Percentiles rank a stretch among this genome's conserved stretches.
These are phyloP conservation scores for Meliscaeva auricollis DNA, from an alignment of 2,888 invertebrate genomes.

Conservation along the genomic window DNA sequence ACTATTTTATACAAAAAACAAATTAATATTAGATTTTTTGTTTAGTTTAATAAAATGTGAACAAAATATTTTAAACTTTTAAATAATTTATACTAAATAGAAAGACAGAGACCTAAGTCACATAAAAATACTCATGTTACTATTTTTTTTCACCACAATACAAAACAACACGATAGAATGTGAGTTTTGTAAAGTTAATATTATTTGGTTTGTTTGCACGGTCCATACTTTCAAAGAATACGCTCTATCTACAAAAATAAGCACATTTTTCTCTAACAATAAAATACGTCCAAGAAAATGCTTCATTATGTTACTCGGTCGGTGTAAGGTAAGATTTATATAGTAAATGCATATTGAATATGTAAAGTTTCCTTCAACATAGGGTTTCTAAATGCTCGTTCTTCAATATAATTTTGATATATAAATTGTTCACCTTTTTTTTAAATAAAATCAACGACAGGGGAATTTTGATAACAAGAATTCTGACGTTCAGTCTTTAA, in stretches of 20 bases:
- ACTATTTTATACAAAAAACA: constrained; percentile 17
- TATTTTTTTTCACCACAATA: constrained; percentile 44
- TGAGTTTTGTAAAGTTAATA: constrained; percentile 21
- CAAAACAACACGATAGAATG: constrained; percentile 34
- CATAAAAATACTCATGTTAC: constrained; percentile 38
- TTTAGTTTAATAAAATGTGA: constrained; percentile 6
- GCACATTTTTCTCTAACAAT: constrained; percentile 20
- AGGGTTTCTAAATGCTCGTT: constrained; percentile 62
- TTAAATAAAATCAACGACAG: constrained; percentile 6
- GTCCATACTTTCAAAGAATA: constrained; percentile 10
- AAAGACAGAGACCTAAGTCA: constrained; percentile 48
- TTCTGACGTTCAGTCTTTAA: constrained; percentile 74
- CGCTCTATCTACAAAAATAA: constrained; percentile 26
- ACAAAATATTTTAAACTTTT: constrained; percentile 19
- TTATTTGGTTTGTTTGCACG: constrained; percentile 29
- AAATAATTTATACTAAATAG: constrained; percentile 32
- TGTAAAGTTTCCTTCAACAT: constrained; percentile 36
- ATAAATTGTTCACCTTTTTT: constrained; percentile 7
- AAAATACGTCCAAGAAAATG: constrained; percentile 5
- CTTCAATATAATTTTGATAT: constrained; percentile 42
- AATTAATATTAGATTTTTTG: neutral
- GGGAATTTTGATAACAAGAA: constrained; percentile 46
- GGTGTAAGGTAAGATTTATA: constrained; percentile 9
- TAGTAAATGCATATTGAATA: constrained; percentile 58
- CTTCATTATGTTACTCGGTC: constrained; percentile 9